Evolutionary conservation across 2,888 invertebrate species (phyloP).

Genomic region (Lasius platythorax): DNA sequence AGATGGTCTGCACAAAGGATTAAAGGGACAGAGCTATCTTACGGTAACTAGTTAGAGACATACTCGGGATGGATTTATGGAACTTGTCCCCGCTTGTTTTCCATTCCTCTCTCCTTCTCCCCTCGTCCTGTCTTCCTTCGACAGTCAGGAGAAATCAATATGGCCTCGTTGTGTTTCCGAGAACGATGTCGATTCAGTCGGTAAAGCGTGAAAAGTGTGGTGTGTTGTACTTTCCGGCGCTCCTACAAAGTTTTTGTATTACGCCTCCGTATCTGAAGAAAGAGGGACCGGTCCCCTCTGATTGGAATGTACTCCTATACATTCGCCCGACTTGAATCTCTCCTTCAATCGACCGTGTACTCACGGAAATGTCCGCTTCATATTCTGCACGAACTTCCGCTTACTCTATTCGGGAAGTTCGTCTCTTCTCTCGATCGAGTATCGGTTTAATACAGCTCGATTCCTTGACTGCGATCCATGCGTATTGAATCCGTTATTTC

Average conservation of each 20-base stretch:
- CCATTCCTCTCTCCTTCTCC: slow-evolving; percentile 18
- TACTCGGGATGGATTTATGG: slow-evolving; percentile 48
- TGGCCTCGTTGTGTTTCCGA: slow-evolving; percentile 35
- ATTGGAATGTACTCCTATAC: slow-evolving; percentile 20
- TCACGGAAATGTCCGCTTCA: slow-evolving; percentile 36
- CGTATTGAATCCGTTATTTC: slow-evolving; percentile 13
- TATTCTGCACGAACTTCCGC: slow-evolving; percentile 33
- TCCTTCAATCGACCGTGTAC: slow-evolving; percentile 33
- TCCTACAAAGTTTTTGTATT: slow-evolving; percentile 59
- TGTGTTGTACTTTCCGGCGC: slow-evolving; percentile 31
- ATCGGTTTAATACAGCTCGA: slow-evolving; percentile 23
- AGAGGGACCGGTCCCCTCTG: background rate
- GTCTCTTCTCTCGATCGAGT: slow-evolving; percentile 7
- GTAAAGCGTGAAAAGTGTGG: slow-evolving; percentile 59
- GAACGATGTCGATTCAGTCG: slow-evolving; percentile 59
- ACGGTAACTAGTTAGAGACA: slow-evolving; percentile 2
- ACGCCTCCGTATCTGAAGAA: background rate
- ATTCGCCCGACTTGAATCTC: slow-evolving; percentile 1
- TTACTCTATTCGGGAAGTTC: slow-evolving; percentile 2
- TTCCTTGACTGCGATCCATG: background rate
- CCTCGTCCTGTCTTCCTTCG: slow-evolving; percentile 27
- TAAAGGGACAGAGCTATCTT: slow-evolving; percentile 6
- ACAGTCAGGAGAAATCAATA: slow-evolving; percentile 62
- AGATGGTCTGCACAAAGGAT: slow-evolving; percentile 14
- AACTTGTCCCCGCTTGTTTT: slow-evolving; percentile 49